phyloP scores from a whole-genome alignment of 2,888 invertebrate genomes.

The Idaea biselata region DNA sequence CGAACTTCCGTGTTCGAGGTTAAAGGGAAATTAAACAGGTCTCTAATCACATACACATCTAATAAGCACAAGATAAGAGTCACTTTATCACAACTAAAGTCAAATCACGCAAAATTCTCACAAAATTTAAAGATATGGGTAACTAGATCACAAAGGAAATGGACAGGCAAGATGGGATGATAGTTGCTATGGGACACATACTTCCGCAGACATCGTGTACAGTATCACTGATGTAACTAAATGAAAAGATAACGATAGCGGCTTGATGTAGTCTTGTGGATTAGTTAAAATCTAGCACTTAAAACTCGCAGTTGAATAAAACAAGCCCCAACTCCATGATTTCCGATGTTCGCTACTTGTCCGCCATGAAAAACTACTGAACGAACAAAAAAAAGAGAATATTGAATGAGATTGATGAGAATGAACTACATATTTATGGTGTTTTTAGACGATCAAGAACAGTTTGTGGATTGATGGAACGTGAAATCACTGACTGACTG shows the following conservation, averaged over 20 bases:
- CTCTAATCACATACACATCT: constrained; percentile 17
- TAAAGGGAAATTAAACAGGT: constrained; percentile 35
- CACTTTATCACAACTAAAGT: constrained; percentile 13
- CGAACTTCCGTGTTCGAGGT: constrained; percentile 57
- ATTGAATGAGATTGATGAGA: background rate
- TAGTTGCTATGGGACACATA: constrained; percentile 55
- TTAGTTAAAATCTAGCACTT: constrained; percentile 1
- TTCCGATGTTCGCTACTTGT: constrained; percentile 13
- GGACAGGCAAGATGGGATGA: constrained; percentile 50
- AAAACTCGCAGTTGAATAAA: background rate
- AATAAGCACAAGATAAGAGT: constrained; percentile 11
- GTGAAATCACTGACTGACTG: background rate
- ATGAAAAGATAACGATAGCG: background rate
- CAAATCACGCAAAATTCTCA: constrained; percentile 15
- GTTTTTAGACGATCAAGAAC: background rate
- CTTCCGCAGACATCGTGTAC: constrained; percentile 27
- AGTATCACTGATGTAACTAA: background rate
- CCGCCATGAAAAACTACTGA: constrained; percentile 21
- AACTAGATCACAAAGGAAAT: constrained; percentile 77
- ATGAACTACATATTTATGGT: background rate
- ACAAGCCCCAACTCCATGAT: constrained; percentile 10
- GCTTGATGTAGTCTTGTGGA: background rate
- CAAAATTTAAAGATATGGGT: constrained; percentile 37
- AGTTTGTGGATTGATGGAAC: too few relatives aligned
- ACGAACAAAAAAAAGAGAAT: background rate